These are phyloP conservation scores for Apodemia mormo DNA, from an alignment of 2,888 invertebrate species.

Conservation along the genomic window DNA sequence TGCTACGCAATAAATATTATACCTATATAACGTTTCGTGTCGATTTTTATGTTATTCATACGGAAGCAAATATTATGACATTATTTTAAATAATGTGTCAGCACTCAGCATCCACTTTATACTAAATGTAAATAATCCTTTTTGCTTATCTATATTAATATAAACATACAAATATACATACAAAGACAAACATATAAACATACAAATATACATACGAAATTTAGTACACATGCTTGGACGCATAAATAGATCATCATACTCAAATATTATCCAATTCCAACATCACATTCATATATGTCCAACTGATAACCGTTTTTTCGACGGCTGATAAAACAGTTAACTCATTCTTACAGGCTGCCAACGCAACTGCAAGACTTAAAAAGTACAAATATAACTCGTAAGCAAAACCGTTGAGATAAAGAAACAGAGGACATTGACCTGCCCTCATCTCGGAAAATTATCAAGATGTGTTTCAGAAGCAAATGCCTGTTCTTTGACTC, in stretches of 20 bases:
- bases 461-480: not conserved
- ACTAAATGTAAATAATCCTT: not conserved
- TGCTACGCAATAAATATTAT: not conserved
- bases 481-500: not conserved
- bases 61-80: constrained; percentile 38
- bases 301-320: too few relatives aligned
- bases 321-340: too few relatives aligned
- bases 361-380: too few relatives aligned
- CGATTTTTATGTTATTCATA: constrained; percentile 6
- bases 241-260: too few relatives aligned
- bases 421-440: not conserved
- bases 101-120: constrained; percentile 41
- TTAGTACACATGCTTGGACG: too few relatives aligned
- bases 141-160: too few relatives aligned
- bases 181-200: too few relatives aligned
- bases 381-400: not conserved
- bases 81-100: constrained; percentile 37
- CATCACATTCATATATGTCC: too few relatives aligned
- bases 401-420: not conserved
- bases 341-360: too few relatives aligned
- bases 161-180: too few relatives aligned
- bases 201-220: too few relatives aligned
- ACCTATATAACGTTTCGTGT: not conserved
- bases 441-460: not conserved
- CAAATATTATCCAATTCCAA: too few relatives aligned